Evolutionary conservation across 2,888 invertebrate genomes (phyloP).

Genomic region (Laspeyria flexula): DNA sequence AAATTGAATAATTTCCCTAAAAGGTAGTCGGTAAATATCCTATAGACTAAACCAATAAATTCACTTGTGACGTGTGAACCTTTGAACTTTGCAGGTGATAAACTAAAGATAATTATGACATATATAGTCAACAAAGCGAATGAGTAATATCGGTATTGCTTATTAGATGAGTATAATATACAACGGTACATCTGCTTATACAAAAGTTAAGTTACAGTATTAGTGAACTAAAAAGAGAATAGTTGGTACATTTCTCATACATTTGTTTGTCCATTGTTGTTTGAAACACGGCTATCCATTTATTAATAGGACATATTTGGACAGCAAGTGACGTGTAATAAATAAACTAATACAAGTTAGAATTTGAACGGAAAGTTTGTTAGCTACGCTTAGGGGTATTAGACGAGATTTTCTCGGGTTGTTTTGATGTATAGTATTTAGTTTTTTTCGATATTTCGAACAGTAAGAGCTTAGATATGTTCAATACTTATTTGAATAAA

Average conservation of each 20-base stretch:
- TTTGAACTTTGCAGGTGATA: background rate
- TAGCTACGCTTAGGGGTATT: conserved; percentile 33
- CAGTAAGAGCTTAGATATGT: too few species aligned
- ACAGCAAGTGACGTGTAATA: conserved; percentile 69
- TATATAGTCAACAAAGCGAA: conserved; percentile 9
- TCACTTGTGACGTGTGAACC: background rate
- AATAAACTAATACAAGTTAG: conserved; percentile 63
- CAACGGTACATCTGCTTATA: conserved; percentile 10
- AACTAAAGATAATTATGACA: conserved; percentile 17
- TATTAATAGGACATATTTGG: conserved; percentile 83
- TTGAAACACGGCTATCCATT: conserved; percentile 62
- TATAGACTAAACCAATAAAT: too few species aligned
- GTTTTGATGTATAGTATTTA: background rate
- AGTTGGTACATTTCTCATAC: conserved; percentile 59
- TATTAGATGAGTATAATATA: conserved; percentile 10
- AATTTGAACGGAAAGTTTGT: conserved; percentile 37
- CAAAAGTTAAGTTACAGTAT: conserved; percentile 26
- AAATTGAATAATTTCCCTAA: too few species aligned
- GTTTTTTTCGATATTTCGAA: background rate
- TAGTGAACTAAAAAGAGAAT: conserved; percentile 44
- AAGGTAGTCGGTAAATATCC: too few species aligned
- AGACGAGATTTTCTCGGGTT: background rate
- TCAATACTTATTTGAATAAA: too few species aligned
- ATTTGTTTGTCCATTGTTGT: conserved; percentile 69
- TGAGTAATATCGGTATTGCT: conserved; percentile 8